Evolutionary conservation across 2,888 invertebrate genomes (phyloP), one percentile per base, ranked within the genome.

Genomic region (Thecophora atra): DNA sequence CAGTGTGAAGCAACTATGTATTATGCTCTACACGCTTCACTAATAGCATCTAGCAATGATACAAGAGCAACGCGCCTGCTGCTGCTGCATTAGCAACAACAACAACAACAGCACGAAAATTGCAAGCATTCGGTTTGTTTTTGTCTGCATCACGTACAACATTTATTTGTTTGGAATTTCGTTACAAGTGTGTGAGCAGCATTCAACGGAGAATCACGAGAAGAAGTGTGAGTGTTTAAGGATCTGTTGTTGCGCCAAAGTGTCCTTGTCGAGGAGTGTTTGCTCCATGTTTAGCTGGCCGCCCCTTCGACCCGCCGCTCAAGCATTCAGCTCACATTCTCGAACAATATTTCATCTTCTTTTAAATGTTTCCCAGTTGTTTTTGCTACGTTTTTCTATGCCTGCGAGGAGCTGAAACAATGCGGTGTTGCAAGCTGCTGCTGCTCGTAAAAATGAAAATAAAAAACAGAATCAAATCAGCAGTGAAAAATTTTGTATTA

Each of bases 111-210:
- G 13, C 44, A 60, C 66, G 21, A 66, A 17, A 51, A 28, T n/a
- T 65, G 28, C 56, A 37, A 68, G 13, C 21, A 47, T 47, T n/a
- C 17, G 47, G 47, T 47, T 52, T 28, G 17, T 28, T 56, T 30
- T 69, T 47, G 69, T 69, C 28, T 69, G 60, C 30, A 28, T 19
- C 69, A 69, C 69, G 69, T 69, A 28, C 69, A 47, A 69, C n/a
- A n/a, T 28, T 47, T 69, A 69, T 69, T 69, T 69, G 60, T 51
- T 26, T 54, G n/a, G 30, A 69, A 69, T 69, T 69, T 69, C 42
- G 56, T 67, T 56, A 56, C 24, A 58, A 54, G 19, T 21, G 54
- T 67, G 67, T 37, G 56, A 68, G 68, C 58, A 67, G 30, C n/a
- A 65, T 26, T 2, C 17, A 52, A 65, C 65, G 17, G 19, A 24